A percentile compares a stretch with the other conserved stretches of the same genome.
These are phyloP conservation scores for Icerya purchasi DNA, from an alignment of 2,888 invertebrate genomes.

Conservation along the genomic window DNA sequence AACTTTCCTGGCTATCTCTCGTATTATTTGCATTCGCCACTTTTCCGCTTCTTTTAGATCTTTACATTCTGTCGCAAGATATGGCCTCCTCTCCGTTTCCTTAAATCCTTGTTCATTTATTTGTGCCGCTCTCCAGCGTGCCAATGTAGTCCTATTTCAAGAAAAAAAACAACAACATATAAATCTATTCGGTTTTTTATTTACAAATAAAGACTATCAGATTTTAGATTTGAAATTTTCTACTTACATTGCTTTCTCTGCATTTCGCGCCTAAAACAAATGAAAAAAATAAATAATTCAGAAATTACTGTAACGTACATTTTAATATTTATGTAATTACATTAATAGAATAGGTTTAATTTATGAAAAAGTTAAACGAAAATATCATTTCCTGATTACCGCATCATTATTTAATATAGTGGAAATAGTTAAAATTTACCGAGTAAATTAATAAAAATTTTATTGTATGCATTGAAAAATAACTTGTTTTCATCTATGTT, in stretches of 20 bases:
- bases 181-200: background rate
- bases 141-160: constrained; percentile 71
- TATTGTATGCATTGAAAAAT: too few relatives aligned
- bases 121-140: constrained; percentile 94
- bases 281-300: constrained; percentile 13
- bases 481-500: too few relatives aligned
- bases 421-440: too few relatives aligned
- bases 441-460: too few relatives aligned
- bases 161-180: background rate
- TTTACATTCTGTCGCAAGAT: constrained; percentile 83
- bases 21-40: constrained; percentile 87
- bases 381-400: too few relatives aligned
- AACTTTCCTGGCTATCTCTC: constrained; percentile 95
- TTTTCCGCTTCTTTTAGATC: constrained; percentile 83
- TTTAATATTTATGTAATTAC: too few relatives aligned
- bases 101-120: constrained; percentile 67
- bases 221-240: too few relatives aligned
- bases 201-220: too few relatives aligned
- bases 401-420: too few relatives aligned
- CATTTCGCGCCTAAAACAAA: constrained; percentile 68
- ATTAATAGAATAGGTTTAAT: too few relatives aligned
- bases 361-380: too few relatives aligned
- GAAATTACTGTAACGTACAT: too few relatives aligned
- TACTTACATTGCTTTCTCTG: constrained; percentile 91
- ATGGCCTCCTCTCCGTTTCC: constrained; percentile 62